Evolutionary conservation across 2,113 vertebrate genomes (phyloP).

Genomic region (Phocoena phocoena): DNA sequence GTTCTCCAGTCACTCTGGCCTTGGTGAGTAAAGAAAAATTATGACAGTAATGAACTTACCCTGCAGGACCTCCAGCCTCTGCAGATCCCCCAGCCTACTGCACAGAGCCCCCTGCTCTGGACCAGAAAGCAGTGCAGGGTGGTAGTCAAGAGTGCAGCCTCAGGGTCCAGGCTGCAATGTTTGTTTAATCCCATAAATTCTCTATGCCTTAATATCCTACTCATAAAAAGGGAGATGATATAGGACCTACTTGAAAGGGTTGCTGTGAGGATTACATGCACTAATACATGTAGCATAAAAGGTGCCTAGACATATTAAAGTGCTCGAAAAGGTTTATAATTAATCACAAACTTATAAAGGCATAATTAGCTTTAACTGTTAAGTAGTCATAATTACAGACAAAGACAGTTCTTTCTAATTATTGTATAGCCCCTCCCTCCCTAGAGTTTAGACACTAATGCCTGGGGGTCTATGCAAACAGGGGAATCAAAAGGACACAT

Average conservation of each 20-base stretch:
- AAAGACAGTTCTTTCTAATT: constrained; percentile 14
- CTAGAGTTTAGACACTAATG: neutral
- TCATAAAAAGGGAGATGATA: neutral
- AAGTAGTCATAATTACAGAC: neutral
- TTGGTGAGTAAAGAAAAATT: neutral
- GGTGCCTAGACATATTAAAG: neutral
- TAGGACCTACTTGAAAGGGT: neutral
- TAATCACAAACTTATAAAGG: neutral
- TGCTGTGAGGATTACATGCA: neutral
- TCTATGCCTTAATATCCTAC: neutral
- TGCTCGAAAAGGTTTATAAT: neutral
- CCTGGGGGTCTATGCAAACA: neutral
- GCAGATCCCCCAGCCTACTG: neutral
- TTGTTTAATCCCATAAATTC: neutral
- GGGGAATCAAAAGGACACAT: neutral
- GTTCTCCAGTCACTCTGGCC: neutral
- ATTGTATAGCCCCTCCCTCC: neutral
- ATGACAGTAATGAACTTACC: neutral
- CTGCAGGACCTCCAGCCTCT: neutral
- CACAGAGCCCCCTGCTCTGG: neutral
- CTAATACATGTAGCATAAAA: neutral
- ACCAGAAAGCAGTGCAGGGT: neutral
- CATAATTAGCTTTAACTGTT: neutral
- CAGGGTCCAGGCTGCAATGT: neutral
- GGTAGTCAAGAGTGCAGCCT: neutral